Evolutionary conservation across 2,113 vertebrate species (phyloP).

Genomic region (Gymnarchus niloticus): DNA sequence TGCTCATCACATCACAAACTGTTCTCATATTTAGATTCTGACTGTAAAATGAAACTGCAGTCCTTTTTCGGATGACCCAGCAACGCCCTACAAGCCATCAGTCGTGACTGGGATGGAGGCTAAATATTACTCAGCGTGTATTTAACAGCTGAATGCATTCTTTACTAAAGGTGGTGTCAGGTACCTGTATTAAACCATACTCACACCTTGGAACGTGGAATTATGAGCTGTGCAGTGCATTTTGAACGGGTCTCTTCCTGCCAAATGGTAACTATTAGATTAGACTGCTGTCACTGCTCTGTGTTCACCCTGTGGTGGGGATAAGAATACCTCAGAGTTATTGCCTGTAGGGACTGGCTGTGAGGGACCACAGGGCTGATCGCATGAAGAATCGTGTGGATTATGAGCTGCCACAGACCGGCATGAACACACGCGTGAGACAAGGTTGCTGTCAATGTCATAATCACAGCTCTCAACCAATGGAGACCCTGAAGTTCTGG

Average conservation of each 20-base stretch:
- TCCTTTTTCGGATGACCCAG: no score
- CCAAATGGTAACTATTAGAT: no score
- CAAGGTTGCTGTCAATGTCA: not conserved
- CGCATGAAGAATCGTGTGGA: not conserved
- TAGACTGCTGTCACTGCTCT: not conserved
- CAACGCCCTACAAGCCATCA: not conserved
- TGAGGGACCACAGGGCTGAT: not conserved
- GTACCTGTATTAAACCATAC: not conserved
- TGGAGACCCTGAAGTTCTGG: not conserved
- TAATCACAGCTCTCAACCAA: not conserved
- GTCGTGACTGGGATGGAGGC: not conserved
- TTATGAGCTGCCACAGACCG: not conserved
- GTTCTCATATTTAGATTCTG: not conserved
- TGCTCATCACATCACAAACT: not conserved
- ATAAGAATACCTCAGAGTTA: not conserved
- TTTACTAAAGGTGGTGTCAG: not conserved
- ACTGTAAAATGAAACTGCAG: no score
- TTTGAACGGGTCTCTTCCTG: no score
- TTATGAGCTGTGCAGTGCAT: no score
- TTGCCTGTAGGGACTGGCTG: not conserved
- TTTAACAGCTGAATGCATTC: not conserved
- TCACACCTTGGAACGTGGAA: not conserved
- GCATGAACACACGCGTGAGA: not conserved
- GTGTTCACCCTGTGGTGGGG: not conserved
- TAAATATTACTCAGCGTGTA: not conserved